Evolutionary conservation across 2,797 vertebrate genomes (phyloP).

Genomic region (Gymnodraco acuticeps): DNA sequence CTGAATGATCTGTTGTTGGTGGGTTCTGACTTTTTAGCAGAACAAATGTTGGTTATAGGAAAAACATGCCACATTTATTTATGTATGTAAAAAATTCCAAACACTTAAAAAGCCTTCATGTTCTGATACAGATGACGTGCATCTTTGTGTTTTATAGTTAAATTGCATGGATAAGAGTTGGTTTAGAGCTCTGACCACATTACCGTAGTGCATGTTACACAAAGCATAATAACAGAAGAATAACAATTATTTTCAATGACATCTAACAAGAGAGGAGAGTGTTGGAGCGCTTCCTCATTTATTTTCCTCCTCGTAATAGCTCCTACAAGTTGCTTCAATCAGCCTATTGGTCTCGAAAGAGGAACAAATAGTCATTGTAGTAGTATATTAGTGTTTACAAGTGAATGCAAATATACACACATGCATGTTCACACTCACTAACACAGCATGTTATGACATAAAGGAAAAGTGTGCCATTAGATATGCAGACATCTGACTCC

Average conservation of each 20-base stretch:
- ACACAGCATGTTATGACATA: slow-evolving; percentile 19
- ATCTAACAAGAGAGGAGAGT: slow-evolving; percentile 57
- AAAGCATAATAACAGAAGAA: slow-evolving; percentile 52
- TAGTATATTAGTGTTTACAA: slow-evolving; percentile 1
- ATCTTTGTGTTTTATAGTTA: too few relatives aligned
- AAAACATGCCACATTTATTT: too few relatives aligned
- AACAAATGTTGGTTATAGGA: background rate
- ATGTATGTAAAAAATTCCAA: too few relatives aligned
- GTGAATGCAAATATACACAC: slow-evolving; percentile 6
- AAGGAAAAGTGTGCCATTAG: slow-evolving; percentile 31
- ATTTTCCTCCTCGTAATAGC: slow-evolving; percentile 9
- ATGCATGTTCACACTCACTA: background rate
- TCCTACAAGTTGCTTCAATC: slow-evolving; percentile 29
- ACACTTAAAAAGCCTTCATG: too few relatives aligned
- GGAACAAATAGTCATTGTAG: background rate
- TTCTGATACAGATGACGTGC: too few relatives aligned
- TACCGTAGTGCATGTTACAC: too few relatives aligned
- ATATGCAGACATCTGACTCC: slow-evolving; percentile 38
- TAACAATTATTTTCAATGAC: slow-evolving; percentile 65
- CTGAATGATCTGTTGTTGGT: background rate
- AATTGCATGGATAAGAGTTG: too few relatives aligned
- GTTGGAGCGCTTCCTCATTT: slow-evolving; percentile 22
- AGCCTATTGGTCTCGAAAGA: background rate
- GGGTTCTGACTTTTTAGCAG: background rate
- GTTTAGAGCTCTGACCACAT: too few relatives aligned